These are phyloP conservation scores for Sebastes trivittatus DNA, from an alignment of 2,797 vertebrate species.

Conservation along the genomic window DNA sequence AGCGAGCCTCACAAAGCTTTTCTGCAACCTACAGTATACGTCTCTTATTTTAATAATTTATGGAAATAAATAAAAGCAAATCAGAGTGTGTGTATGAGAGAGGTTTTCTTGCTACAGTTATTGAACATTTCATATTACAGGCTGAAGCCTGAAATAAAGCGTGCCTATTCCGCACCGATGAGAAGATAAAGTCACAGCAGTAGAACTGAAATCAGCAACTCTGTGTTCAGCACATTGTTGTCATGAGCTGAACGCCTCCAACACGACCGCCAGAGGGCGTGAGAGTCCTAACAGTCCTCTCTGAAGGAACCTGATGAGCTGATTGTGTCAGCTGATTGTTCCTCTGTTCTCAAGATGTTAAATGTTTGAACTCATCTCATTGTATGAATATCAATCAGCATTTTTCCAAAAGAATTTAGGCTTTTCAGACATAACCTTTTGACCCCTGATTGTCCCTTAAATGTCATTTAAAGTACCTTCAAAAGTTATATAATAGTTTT, in stretches of 20 bases:
- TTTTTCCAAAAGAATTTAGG: no score
- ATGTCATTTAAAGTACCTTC: no score
- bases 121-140: not conserved
- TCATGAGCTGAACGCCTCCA: not conserved
- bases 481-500: no score
- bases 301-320: not conserved
- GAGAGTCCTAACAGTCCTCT: not conserved
- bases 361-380: not conserved
- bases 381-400: no score
- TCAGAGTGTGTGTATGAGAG: not conserved
- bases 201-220: not conserved
- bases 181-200: not conserved
- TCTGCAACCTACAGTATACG: not conserved
- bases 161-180: not conserved
- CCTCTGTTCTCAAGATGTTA: not conserved
- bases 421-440: no score
- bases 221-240: not conserved
- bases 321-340: not conserved
- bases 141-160: not conserved
- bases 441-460: no score
- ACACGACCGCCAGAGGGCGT: not conserved
- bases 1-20: rapidly evolving
- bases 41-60: not conserved
- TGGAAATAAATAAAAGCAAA: not conserved
- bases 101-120: not conserved